A percentile compares a stretch with the other conserved stretches of the same genome.
Conservation (phyloP, 2,797 vertebrate genomes). For the Monodelphis domestica region DNA sequence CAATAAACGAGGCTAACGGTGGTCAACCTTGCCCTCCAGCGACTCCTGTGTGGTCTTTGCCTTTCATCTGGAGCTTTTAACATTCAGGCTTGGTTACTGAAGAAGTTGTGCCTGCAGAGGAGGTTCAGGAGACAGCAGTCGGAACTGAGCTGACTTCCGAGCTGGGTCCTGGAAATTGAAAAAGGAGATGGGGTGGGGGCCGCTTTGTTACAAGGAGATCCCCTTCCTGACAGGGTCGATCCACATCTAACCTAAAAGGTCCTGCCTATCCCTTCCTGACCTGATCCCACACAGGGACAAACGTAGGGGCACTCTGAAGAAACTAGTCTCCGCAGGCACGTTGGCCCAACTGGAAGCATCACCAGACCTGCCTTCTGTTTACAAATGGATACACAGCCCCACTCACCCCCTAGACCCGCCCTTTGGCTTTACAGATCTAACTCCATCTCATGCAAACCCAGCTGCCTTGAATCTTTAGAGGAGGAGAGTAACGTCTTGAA, state of each 20-base stretch:
- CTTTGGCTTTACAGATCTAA: neutral
- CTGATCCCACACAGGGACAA: neutral
- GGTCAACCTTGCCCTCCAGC: constrained; percentile 86
- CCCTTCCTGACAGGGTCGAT: neutral
- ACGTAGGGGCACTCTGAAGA: neutral
- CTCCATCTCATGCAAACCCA: neutral
- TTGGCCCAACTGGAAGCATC: neutral
- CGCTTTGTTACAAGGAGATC: neutral
- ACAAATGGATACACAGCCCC: neutral
- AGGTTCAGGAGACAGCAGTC: neutral
- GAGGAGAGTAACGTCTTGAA: neutral
- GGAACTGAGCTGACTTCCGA: neutral
- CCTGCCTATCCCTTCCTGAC: neutral
- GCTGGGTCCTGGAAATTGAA: neutral
- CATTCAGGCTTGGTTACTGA: constrained; percentile 83
- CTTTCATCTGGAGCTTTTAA: constrained; percentile 78
- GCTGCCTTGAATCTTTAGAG: neutral
- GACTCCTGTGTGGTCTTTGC: constrained; percentile 84
- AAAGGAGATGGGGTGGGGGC: neutral
- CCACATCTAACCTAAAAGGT: neutral
- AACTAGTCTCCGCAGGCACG: neutral
- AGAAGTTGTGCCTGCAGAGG: neutral
- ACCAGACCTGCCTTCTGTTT: neutral
- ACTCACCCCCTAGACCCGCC: neutral
- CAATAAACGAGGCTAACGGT: constrained; percentile 84